phyloP scores from a whole-genome alignment of 92 coral and sea anemone genomes.

The Muricea muricata region DNA sequence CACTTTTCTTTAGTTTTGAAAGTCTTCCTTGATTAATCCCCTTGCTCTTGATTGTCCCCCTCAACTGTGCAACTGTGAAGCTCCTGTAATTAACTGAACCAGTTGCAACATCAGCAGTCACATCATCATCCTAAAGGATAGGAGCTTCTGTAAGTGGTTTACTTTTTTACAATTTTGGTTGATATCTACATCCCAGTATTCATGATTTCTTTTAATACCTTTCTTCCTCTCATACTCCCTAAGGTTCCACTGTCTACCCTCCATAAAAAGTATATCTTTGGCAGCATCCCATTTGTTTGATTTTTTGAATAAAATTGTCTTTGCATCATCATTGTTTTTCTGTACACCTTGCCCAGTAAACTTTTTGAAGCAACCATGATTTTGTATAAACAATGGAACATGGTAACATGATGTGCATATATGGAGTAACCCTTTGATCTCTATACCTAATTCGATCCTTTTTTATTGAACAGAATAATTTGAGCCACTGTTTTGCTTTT shows the following conservation, averaged over 20 bases:
- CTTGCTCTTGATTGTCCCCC: constrained; percentile 52
- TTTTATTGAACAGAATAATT: background rate
- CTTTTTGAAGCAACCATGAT: constrained; percentile 63
- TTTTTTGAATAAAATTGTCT: constrained; percentile 46
- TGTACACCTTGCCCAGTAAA: constrained; percentile 72
- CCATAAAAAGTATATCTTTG: constrained; percentile 58
- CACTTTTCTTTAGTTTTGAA: constrained; percentile 67
- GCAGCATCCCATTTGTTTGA: constrained; percentile 61
- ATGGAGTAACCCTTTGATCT: background rate
- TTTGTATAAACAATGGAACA: constrained; percentile 22
- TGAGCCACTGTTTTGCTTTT: constrained; percentile 3
- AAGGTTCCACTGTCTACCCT: constrained; percentile 58
- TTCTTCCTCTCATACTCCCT: constrained; percentile 61
- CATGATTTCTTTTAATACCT: constrained; percentile 60
- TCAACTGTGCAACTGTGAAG: too few relatives aligned
- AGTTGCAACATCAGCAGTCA: too few relatives aligned
- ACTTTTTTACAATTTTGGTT: constrained; percentile 40
- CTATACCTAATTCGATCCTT: background rate
- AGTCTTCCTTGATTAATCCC: constrained; percentile 59
- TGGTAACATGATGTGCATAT: background rate
- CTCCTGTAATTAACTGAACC: too few relatives aligned
- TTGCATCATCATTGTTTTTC: constrained; percentile 69
- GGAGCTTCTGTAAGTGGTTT: constrained; percentile 16
- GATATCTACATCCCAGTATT: too few relatives aligned
- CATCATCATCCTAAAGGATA: constrained; percentile 51